Base-by-base conservation (phyloP, 2,888 invertebrate genomes). In the Macropis europaea region DNA sequence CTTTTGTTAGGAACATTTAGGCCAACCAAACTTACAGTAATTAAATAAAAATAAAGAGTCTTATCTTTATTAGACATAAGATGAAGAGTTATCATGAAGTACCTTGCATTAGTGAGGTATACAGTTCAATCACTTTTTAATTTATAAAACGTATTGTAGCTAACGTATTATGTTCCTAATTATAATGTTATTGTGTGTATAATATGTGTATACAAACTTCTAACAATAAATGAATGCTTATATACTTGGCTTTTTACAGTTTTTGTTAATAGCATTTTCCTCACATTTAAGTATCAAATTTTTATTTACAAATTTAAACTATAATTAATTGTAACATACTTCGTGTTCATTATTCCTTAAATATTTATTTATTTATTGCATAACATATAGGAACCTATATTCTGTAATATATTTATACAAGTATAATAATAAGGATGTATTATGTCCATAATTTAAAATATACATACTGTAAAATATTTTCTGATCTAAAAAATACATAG, bases 151-250 rank as follows among this genome's bases (percentile, higher is more conserved):
- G 38, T 77, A 67, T 66, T 60, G 76, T 80, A 79, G 74, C 57
- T 67, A 63, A 69, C 48, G 61, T 61, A 75, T 80, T 79, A 76
- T 76, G 80, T 80, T 80, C 81, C 81, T 80, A 80, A 67, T 69
- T 66, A 76, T 73, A 47, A 76, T 73, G 79, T 81, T 81, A 76
- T 69, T 57, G 73, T 81, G 73, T 81, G 81, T 81, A 81, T 81
- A 81, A 81, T 81, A 76, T 78, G 76, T 83, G 77, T 83, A 83
- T 76, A 83, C 82, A 83, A 78, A 76, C 63, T 80, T 60, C 72
- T 67, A 74, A 77, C 30, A 82, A 82, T 83, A 83, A 83, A 83
- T 73, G 57, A 80, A 82, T 71, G 75, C 82, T 82, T 82, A 80
- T 83, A 74, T 73, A 75, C 52, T 45, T 62, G 28, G 64, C 19